These are phyloP conservation scores for Yponomeuta malinellus DNA, from an alignment of 2,888 invertebrate genomes.

Conservation along the genomic window DNA sequence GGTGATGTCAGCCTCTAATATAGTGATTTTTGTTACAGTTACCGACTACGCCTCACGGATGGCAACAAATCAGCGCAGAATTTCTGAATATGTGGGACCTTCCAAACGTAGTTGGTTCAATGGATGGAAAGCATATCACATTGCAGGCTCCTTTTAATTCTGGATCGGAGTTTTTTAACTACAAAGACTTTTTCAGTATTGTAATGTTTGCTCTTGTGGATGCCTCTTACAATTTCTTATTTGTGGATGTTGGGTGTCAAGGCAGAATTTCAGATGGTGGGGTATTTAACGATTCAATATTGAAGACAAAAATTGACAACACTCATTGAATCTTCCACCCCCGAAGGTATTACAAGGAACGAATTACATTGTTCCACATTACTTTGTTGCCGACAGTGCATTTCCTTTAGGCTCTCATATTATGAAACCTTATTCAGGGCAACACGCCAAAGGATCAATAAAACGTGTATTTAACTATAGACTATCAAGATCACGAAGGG, in stretches of 20 bases:
- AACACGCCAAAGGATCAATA: not conserved
- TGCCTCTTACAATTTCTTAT: too few species aligned
- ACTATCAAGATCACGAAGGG: constrained; percentile 11
- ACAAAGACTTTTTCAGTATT: too few species aligned
- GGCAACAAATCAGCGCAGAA: too few species aligned
- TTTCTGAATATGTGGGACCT: too few species aligned
- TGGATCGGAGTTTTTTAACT: too few species aligned
- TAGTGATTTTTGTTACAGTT: too few species aligned
- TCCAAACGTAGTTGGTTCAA: too few species aligned
- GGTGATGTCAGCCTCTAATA: too few species aligned
- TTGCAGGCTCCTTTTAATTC: too few species aligned
- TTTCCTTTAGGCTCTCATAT: constrained; percentile 13
- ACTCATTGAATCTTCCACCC: constrained; percentile 13
- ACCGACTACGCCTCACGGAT: too few species aligned
- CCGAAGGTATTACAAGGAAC: constrained; percentile 1
- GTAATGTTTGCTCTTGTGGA: not conserved
- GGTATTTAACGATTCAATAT: constrained; percentile 9
- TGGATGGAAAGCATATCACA: too few species aligned
- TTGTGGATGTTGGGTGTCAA: too few species aligned
- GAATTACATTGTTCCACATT: constrained; percentile 8
- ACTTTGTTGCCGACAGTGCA: constrained; percentile 16
- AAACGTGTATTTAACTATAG: constrained; percentile 14
- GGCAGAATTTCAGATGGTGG: constrained; percentile 5
- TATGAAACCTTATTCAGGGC: constrained; percentile 15
- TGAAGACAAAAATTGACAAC: constrained; percentile 12